Percentiles rank a stretch among this genome's conserved stretches.
Conservation (phyloP, 37 sponge, comb jelly and placozoan genomes). For the Amphimedon queenslandica region DNA sequence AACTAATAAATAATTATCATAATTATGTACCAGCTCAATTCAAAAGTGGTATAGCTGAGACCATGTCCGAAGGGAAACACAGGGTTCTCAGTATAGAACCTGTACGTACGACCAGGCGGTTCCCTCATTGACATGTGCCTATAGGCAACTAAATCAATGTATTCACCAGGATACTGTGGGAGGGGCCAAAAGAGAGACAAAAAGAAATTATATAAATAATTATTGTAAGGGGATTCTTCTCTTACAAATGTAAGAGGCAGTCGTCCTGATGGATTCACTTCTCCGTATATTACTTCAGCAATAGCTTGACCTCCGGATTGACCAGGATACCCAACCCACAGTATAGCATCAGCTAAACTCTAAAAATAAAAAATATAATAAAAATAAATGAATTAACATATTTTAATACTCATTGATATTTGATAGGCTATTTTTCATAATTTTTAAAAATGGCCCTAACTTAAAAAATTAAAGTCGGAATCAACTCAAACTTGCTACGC, state of each 20-base stretch:
- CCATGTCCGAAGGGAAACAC: slow-evolving; percentile 69
- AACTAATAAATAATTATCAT: too few relatives aligned
- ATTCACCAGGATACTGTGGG: slow-evolving; percentile 72
- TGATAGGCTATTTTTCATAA: too few relatives aligned
- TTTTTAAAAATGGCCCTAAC: too few relatives aligned
- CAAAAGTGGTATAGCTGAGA: slow-evolving; percentile 67
- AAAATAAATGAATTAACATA: slow-evolving; percentile 58
- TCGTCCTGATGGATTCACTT: slow-evolving; percentile 68
- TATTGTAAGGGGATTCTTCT: too few relatives aligned
- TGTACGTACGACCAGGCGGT: slow-evolving; percentile 68
- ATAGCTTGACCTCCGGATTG: slow-evolving; percentile 84
- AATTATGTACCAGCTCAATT: slow-evolving; percentile 49
- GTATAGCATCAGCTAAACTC: too few relatives aligned
- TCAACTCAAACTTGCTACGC: too few relatives aligned
- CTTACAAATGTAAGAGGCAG: slow-evolving; percentile 67
- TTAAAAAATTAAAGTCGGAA: too few relatives aligned
- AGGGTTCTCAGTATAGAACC: slow-evolving; percentile 65
- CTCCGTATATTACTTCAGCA: slow-evolving; percentile 60
- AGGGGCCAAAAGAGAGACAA: too few relatives aligned
- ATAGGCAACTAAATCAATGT: slow-evolving; percentile 61
- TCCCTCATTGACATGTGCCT: slow-evolving; percentile 62
- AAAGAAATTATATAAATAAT: too few relatives aligned
- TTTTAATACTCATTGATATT: neutral
- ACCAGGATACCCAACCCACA: too few relatives aligned
- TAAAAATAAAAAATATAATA: slow-evolving; percentile 47